These are phyloP conservation scores for Anthonomus grandis DNA, from an alignment of 1,140 invertebrate genomes.

Conservation along the genomic window DNA sequence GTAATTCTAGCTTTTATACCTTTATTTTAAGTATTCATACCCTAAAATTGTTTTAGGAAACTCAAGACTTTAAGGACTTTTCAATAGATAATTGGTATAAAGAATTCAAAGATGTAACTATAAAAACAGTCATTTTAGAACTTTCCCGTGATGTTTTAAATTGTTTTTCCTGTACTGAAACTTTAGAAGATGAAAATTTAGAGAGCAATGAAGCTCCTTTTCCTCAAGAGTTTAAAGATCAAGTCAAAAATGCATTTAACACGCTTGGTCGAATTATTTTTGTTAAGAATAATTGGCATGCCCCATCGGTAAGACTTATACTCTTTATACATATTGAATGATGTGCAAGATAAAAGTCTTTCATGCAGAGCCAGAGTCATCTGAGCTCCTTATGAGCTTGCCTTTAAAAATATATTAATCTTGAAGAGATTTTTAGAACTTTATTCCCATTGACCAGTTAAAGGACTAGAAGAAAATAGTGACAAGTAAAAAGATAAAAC, in stretches of 20 bases:
- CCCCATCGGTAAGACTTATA: conserved; percentile 29
- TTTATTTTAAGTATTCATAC: no score
- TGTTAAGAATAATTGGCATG: conserved; percentile 46
- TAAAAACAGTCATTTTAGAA: conserved; percentile 39
- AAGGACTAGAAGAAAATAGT: no score
- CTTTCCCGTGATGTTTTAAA: conserved; percentile 35
- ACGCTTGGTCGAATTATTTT: conserved; percentile 36
- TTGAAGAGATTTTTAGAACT: no score
- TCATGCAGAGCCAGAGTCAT: no score
- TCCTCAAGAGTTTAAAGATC: conserved; percentile 25
- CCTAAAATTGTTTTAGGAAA: conserved; percentile 37
- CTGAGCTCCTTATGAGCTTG: no score
- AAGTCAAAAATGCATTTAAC: conserved; percentile 39
- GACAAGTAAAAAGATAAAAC: no score
- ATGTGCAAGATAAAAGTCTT: neutral
- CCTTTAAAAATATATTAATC: no score
- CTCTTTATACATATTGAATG: neutral
- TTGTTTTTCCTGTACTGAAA: conserved; percentile 29
- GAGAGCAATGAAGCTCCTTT: neutral
- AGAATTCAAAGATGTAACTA: conserved; percentile 35
- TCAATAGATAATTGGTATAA: conserved; percentile 42
- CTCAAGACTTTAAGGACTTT: conserved; percentile 41
- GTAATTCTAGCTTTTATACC: no score
- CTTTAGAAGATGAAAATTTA: conserved; percentile 27
- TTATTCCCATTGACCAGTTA: no score